Evolutionary conservation across 2,888 invertebrate genomes (phyloP).

Genomic region (Eupsilia transversa): DNA sequence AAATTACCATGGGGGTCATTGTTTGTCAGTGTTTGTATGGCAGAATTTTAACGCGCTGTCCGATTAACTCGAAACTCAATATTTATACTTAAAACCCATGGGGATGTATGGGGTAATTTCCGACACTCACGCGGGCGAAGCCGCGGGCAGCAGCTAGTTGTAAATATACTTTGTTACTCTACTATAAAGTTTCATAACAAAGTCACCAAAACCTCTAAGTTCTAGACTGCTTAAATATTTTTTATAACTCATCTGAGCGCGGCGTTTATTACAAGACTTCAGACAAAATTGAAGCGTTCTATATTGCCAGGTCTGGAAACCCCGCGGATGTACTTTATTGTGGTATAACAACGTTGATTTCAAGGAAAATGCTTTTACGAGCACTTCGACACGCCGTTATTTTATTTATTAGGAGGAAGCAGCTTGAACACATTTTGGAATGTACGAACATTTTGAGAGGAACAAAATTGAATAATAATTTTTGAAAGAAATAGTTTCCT

Average conservation of each 20-base stretch:
- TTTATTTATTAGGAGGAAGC: conserved; percentile 24
- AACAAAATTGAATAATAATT: neutral
- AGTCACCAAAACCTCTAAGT: neutral
- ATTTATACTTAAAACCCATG: too few species aligned
- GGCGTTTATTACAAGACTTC: conserved; percentile 56
- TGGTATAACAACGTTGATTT: conserved; percentile 36
- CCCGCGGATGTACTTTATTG: conserved; percentile 37
- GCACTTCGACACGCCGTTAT: conserved; percentile 37
- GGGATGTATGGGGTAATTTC: too few species aligned
- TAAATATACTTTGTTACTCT: neutral
- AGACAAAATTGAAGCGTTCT: conserved; percentile 44
- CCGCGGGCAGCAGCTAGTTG: too few species aligned
- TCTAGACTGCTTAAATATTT: conserved; percentile 31
- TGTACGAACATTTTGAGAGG: neutral
- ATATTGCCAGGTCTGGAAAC: conserved; percentile 25
- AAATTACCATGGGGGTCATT: too few species aligned
- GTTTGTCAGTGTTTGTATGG: too few species aligned
- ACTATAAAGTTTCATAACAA: conserved; percentile 1
- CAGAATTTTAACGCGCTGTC: too few species aligned
- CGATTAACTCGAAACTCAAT: too few species aligned
- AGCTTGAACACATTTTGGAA: neutral
- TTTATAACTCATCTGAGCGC: conserved; percentile 47
- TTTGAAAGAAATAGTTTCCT: neutral
- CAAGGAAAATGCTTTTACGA: conserved; percentile 46
- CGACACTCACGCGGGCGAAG: too few species aligned